phyloP scores from a whole-genome alignment of 2,888 invertebrate species.

The Synanthedon formicaeformis region DNA sequence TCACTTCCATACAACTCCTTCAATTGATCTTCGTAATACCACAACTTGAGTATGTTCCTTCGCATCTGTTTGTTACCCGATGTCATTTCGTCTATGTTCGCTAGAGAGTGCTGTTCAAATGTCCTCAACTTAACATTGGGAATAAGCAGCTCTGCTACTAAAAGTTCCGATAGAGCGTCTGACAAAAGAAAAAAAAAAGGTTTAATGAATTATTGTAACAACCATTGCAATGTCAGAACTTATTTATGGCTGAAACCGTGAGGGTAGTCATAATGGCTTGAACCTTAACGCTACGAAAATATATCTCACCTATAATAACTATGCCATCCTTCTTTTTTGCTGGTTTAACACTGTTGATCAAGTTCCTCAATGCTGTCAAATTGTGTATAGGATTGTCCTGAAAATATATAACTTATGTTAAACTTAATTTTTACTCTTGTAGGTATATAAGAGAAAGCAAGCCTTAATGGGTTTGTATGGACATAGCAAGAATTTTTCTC shows the following conservation, averaged over 20 bases:
- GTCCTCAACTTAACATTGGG: conserved; percentile 74
- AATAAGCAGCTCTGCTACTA: conserved; percentile 77
- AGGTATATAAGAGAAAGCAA: too few relatives aligned
- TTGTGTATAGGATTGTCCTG: conserved; percentile 88
- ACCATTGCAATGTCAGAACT: too few relatives aligned
- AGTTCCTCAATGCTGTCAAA: conserved; percentile 74
- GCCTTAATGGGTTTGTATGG: too few relatives aligned
- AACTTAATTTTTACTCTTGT: background rate
- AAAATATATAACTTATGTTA: conserved; percentile 10
- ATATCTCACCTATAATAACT: conserved; percentile 71
- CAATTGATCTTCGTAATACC: conserved; percentile 92
- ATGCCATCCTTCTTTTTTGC: conserved; percentile 80
- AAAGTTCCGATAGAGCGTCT: conserved; percentile 84
- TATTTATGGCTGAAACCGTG: too few relatives aligned
- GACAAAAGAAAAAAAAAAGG: conserved; percentile 18
- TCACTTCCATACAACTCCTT: conserved; percentile 79
- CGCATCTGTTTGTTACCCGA: conserved; percentile 75
- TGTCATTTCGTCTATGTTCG: conserved; percentile 67
- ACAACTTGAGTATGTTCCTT: conserved; percentile 76
- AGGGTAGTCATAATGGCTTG: too few relatives aligned
- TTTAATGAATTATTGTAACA: too few relatives aligned
- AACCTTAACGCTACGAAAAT: too few relatives aligned
- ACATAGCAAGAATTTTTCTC: too few relatives aligned
- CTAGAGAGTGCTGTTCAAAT: conserved; percentile 75
- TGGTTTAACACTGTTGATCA: conserved; percentile 83